These are phyloP conservation scores for Phaonia tiefii DNA, from an alignment of 2,888 invertebrate species.

Conservation along the genomic window DNA sequence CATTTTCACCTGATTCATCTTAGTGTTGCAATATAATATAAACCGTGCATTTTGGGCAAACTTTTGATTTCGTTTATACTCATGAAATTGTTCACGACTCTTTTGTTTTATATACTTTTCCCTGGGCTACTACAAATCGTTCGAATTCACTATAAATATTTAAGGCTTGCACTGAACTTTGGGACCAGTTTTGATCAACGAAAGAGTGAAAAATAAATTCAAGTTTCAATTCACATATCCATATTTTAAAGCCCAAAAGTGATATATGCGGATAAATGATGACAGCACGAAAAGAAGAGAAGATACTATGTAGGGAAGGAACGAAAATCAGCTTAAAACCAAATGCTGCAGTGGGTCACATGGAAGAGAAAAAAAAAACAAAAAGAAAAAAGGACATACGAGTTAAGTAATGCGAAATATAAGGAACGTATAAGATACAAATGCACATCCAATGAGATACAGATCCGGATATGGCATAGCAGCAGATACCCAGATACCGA, in stretches of 20 bases:
- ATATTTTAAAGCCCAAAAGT: constrained; percentile 7
- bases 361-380: background rate
- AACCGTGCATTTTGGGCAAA: too few species aligned
- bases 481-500: background rate
- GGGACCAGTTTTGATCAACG: background rate
- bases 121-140: too few species aligned
- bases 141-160: too few species aligned
- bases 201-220: background rate
- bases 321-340: background rate
- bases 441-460: background rate
- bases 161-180: background rate
- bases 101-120: too few species aligned
- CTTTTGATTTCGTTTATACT: too few species aligned
- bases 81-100: too few species aligned
- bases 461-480: too few species aligned
- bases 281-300: background rate
- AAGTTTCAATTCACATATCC: constrained; percentile 1
- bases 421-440: constrained; percentile 1
- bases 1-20: too few species aligned
- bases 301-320: background rate
- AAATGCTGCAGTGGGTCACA: constrained; percentile 37
- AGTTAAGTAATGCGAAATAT: constrained; percentile 33
- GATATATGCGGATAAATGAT: constrained; percentile 12
- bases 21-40: too few species aligned
- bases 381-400: background rate